Evolutionary conservation across 2,797 vertebrate genomes (phyloP), one percentile per base, ranked within the genome.

Genomic region (Helarctos malayanus): DNA sequence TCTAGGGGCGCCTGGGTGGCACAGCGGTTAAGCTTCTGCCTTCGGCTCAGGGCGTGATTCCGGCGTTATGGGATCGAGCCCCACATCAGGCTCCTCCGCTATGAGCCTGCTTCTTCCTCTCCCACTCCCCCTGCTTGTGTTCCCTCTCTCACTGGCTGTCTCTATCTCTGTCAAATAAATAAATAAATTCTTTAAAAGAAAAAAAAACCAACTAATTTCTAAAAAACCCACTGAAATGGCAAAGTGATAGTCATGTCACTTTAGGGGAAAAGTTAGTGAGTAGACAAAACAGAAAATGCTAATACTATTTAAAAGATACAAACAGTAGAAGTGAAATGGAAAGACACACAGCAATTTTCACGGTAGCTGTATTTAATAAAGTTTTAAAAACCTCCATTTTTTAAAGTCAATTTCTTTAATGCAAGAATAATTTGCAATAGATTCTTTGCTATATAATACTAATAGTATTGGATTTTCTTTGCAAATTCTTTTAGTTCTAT

Each of bases 401-500:
- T 49, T 29, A 59, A 89, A 71, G 19, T 15, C 35, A 45, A 23
- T 54, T 78, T 93, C 78, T 54, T 59, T 19, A 85, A 94, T 45
- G 27, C 9, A 68, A 76, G 19, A 69, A 59, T 8, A 82, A 56
- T 29, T 75, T 4, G 8, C 9, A 78, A 14, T 49, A 27, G 59
- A 89, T 80, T 59, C 23, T 89, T 73, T 89, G 49, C 47, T 38
- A 83, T 80, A 21, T 69, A 91, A 47, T 23, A 35, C 21, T 57
- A 90, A 8, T 23, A 57, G 38, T 41, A 59, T 0, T 94, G 35
- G 15, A 65, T 94, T 95, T 90, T 73, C 90, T 96, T 88, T 96
- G 82, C 35, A 41, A 68, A 76, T 86, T 82, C 35, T 76, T 93
- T 63, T 47, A 57, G 27, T 49, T 84, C 27, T 61, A 47, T 76